phyloP scores from a whole-genome alignment of 2,113 vertebrate species.

The Galeopterus variegatus region DNA sequence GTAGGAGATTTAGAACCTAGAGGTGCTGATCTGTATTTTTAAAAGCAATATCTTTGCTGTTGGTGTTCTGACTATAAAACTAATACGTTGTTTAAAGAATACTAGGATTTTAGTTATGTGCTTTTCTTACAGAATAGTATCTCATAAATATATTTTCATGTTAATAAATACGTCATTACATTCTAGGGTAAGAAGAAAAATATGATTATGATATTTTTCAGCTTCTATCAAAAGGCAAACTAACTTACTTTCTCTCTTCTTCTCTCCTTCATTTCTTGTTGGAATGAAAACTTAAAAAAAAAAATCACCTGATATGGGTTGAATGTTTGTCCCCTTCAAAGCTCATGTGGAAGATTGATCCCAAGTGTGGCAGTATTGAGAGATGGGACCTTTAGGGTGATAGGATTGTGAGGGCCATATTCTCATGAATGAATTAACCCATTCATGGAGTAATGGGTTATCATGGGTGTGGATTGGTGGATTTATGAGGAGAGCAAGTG shows the following conservation, averaged over 20 bases:
- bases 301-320: no score
- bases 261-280: no score
- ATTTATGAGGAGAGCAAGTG: no score
- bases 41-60: background rate
- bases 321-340: no score
- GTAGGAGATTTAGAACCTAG: background rate
- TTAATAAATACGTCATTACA: background rate
- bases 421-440: no score
- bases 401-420: no score
- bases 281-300: no score
- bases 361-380: no score
- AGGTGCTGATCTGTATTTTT: background rate
- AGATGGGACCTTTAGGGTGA: no score
- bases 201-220: background rate
- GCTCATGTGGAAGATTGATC: no score
- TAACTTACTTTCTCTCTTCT: background rate
- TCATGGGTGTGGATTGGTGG: no score
- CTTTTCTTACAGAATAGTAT: background rate
- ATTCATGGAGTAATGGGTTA: no score
- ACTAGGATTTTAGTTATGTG: background rate
- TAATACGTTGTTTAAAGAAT: background rate
- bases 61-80: constrained; percentile 8
- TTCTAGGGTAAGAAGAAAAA: background rate
- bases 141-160: background rate
- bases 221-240: background rate